These are phyloP conservation scores for Tamandua tetradactyla DNA, from an alignment of 2,797 vertebrate genomes.

Conservation along the genomic window DNA sequence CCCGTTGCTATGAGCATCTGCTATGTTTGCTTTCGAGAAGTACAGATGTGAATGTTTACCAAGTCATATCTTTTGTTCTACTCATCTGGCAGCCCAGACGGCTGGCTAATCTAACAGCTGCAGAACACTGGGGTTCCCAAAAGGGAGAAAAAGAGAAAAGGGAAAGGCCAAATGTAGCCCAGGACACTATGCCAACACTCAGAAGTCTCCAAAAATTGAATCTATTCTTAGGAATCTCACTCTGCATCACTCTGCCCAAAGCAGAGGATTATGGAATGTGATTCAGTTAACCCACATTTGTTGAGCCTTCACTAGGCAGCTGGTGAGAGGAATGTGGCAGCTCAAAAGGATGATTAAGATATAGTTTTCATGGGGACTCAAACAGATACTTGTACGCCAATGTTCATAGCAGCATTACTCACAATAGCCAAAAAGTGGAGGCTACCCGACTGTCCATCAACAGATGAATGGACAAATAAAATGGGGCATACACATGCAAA, in stretches of 20 bases:
- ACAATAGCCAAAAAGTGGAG: too few species aligned
- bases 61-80: conserved; percentile 44
- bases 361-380: too few species aligned
- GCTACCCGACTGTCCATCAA: too few species aligned
- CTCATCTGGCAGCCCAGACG: conserved; percentile 38
- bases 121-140: conserved; percentile 32
- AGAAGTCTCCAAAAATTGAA: background rate
- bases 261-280: background rate
- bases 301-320: background rate
- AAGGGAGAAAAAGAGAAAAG: conserved; percentile 11
- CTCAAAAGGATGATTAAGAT: background rate
- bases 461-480: too few species aligned
- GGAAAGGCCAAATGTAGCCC: background rate
- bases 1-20: conserved; percentile 58
- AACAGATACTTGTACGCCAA: too few species aligned
- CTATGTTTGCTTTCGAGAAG: background rate
- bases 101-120: conserved; percentile 62
- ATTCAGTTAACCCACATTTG: background rate
- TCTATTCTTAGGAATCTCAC: conserved; percentile 9
- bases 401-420: too few species aligned
- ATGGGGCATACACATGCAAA: too few species aligned
- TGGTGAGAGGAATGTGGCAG: background rate
- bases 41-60: conserved; percentile 65
- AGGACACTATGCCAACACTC: background rate
- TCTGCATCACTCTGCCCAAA: background rate